Base-by-base conservation (phyloP, 2,797 vertebrate species). In the Clarias laeviceps region DNA sequence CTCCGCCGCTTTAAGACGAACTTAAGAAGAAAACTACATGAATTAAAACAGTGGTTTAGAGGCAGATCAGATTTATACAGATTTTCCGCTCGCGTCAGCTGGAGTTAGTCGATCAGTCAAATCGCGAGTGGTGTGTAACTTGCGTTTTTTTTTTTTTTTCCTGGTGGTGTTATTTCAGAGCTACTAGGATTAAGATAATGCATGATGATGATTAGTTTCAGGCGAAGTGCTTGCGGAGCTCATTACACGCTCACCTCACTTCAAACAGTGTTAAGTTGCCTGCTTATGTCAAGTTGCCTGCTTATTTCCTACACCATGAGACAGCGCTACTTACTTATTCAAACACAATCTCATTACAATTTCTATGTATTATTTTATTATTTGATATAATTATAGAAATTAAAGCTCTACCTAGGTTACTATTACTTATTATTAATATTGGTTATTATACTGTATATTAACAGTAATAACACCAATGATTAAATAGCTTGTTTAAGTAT, bases 1-100 rank as follows among this genome's bases (percentile, higher is more conserved):
- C 77, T 80, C 9, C 40, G 18, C 37, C 72, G 29, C 83, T 83
- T 72, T 64, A 56, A 72, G 45, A 65, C 77, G 64, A 45, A 73
- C 24, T 70, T 7, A 20, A 24, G 15, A 14, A 57, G 2, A 79
- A 37, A 57, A 37, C 22, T 8, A 29, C 50, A 77, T 12, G 29
- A 40, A 62, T 17, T 78, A 12, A 79, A 73, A 17, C 8, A 62
- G 22, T n/a, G 32, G 76, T 40, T 79, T 79, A n/a, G 74, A 18
- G 32, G 61, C 24, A 64, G 59, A 17, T 64, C 3, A 18, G 0
- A 80, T 29, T 50, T 27, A 4, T 3, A 61, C 20, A 37, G 27
- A 9, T 18, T 65, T 64, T n/a, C 57, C 57, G 24, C 32, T 77
- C 32, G 2, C 11, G 3, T 11, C 34, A 40, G 40, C 9, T 3